Evolutionary conservation across 2,888 invertebrate species (phyloP), one percentile per base, ranked within the genome.

Genomic region (Brachyptera risi): DNA sequence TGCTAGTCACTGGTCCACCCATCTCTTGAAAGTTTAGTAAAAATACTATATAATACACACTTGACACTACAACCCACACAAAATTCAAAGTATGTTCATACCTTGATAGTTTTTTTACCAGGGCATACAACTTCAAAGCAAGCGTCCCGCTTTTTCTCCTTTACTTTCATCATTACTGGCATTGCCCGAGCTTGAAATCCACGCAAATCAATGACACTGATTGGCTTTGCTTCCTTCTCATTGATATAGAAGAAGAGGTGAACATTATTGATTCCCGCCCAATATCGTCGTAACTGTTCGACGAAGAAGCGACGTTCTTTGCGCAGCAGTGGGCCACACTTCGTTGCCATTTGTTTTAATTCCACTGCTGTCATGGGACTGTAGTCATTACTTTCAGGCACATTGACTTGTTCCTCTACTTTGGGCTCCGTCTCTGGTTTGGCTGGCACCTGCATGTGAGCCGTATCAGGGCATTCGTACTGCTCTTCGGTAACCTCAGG

Each of bases 81-180:
- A n/a, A n/a, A n/a, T n/a, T n/a, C n/a, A n/a, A n/a, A n/a, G n/a
- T n/a, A n/a, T n/a, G n/a, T n/a, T n/a, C 11, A 31, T 66, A 72
- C 72, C 68, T 71, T 71, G 60, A 69, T 68, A 17, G 71, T 69
- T 64, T 71, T 72, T 51, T 69, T 70, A 38, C 71, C 71, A 2
- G 71, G 71, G 23, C 68, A 69, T 1, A 71, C 67, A n/a, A 72
- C 63, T 64, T 72, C 72, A 61, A 72, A 70, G 21, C 66, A 63
- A 56, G 63, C 63, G 47, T 69, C 67, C 51, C 68, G 71, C 61
- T 67, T 69, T 54, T 67, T 67, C 2, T 54, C 47, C 42, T 66
- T 63, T n/a, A n/a, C n/a, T 17, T 61, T 66, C 3, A 51, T 38
- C 1, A 56, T 17, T 23, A 50, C 56, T 17, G 65, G 49, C 3